These are phyloP conservation scores for Egretta garzetta DNA, from an alignment of 2,113 vertebrate genomes.

Conservation along the genomic window DNA sequence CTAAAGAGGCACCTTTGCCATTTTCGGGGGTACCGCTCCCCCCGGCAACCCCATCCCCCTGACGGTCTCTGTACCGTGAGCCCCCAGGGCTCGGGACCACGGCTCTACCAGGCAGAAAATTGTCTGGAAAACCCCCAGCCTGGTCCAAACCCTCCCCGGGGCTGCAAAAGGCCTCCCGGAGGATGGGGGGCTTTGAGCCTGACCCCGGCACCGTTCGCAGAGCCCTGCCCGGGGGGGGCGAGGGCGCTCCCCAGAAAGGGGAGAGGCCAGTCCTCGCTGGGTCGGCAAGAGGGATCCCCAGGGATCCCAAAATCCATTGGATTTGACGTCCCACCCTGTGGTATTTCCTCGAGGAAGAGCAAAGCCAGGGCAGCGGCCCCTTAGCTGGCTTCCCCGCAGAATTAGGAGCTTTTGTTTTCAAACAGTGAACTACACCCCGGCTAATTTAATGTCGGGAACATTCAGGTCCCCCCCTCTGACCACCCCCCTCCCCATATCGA, in stretches of 20 bases:
- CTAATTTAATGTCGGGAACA: neutral
- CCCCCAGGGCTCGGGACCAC: neutral
- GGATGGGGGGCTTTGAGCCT: rapidly evolving
- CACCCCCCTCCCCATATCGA: neutral
- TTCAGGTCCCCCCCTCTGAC: neutral
- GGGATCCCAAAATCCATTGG: no score
- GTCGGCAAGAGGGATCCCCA: no score
- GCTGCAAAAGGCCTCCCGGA: no score
- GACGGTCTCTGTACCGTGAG: neutral
- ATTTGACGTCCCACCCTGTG: no score
- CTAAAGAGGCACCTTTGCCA: neutral
- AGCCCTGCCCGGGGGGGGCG: neutral
- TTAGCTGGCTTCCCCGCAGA: no score
- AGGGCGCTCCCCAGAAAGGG: no score
- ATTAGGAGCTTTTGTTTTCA: no score
- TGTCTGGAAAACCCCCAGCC: rapidly evolving
- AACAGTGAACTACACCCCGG: neutral
- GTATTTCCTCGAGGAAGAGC: no score
- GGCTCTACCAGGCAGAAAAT: neutral
- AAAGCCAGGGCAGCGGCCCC: no score
- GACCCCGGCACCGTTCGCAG: rapidly evolving
- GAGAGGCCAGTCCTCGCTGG: neutral
- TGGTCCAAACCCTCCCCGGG: neutral
- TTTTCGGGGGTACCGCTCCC: neutral
- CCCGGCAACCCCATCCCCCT: neutral